Evolutionary conservation across 2,797 vertebrate species (phyloP).

Genomic region (Xyrichtys novacula): DNA sequence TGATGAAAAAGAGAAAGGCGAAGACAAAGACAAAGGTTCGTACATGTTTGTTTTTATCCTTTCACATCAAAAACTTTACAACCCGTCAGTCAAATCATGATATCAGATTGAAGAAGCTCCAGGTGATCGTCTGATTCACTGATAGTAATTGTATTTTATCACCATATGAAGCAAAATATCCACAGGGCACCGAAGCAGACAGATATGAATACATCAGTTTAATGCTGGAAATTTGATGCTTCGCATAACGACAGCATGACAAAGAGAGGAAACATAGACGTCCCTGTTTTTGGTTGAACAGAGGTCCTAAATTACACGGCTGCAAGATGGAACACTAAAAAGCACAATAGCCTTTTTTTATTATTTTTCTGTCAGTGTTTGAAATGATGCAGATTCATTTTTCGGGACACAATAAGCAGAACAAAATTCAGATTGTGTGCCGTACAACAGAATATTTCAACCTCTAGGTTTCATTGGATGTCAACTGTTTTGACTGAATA

Average conservation of each 20-base stretch:
- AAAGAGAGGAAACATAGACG: slow-evolving; percentile 23
- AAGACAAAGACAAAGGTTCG: slow-evolving; percentile 62
- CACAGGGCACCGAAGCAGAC: slow-evolving; percentile 8
- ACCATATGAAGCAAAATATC: slow-evolving; percentile 18
- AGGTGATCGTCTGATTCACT: slow-evolving; percentile 7
- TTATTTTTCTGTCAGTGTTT: slow-evolving; percentile 15
- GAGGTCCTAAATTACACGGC: slow-evolving; percentile 29
- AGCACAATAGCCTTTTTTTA: slow-evolving; percentile 16
- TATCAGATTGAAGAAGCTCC: slow-evolving; percentile 9
- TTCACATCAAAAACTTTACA: background rate
- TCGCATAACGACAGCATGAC: slow-evolving; percentile 18
- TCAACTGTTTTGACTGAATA: background rate
- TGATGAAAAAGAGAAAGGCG: slow-evolving; percentile 20
- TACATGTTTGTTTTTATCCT: background rate
- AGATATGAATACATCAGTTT: slow-evolving; percentile 23
- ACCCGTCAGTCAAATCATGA: slow-evolving; percentile 13
- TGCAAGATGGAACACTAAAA: slow-evolving; percentile 24
- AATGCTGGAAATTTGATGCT: slow-evolving; percentile 25
- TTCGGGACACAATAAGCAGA: slow-evolving; percentile 15
- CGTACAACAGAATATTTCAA: slow-evolving; percentile 15
- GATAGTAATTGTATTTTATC: slow-evolving; percentile 16
- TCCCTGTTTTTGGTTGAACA: slow-evolving; percentile 40
- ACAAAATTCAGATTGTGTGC: slow-evolving; percentile 12
- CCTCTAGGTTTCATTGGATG: background rate
- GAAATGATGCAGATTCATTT: slow-evolving; percentile 32